phyloP scores from a whole-genome alignment of 2,113 vertebrate species.

The Cebus imitator region DNA sequence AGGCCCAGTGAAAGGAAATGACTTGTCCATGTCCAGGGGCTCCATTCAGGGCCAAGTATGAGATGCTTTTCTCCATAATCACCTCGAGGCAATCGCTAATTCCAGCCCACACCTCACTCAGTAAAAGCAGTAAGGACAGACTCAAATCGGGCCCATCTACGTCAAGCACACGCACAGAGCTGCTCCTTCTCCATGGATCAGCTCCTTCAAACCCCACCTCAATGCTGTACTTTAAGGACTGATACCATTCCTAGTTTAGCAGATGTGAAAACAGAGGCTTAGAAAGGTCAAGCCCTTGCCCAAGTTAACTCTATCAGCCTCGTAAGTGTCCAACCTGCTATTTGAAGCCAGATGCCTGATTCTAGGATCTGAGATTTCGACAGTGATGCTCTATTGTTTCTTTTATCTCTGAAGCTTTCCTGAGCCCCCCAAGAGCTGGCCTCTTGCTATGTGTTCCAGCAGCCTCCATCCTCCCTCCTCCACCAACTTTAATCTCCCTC shows the following conservation, averaged over 20 bases:
- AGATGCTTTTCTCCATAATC: background rate
- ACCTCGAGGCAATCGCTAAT: background rate
- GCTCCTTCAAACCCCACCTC: background rate
- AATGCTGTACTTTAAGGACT: accelerated
- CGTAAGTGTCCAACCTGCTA: background rate
- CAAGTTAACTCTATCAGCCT: background rate
- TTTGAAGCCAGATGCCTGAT: background rate
- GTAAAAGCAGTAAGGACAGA: background rate
- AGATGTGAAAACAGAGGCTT: background rate
- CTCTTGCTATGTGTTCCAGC: background rate
- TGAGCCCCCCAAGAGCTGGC: background rate
- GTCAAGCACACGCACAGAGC: too few species aligned
- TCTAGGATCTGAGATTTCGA: background rate
- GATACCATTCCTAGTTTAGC: background rate
- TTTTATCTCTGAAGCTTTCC: background rate
- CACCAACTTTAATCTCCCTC: background rate
- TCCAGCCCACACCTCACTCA: background rate
- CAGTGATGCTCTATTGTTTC: accelerated
- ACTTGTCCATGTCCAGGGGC: background rate
- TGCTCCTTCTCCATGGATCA: background rate
- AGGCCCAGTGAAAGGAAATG: background rate
- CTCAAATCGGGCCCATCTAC: background rate
- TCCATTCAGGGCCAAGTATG: background rate
- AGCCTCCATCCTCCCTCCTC: background rate
- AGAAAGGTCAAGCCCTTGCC: background rate